Conservation (phyloP, 2,113 vertebrate genomes). For the Campylorhamphus procurvoides region DNA sequence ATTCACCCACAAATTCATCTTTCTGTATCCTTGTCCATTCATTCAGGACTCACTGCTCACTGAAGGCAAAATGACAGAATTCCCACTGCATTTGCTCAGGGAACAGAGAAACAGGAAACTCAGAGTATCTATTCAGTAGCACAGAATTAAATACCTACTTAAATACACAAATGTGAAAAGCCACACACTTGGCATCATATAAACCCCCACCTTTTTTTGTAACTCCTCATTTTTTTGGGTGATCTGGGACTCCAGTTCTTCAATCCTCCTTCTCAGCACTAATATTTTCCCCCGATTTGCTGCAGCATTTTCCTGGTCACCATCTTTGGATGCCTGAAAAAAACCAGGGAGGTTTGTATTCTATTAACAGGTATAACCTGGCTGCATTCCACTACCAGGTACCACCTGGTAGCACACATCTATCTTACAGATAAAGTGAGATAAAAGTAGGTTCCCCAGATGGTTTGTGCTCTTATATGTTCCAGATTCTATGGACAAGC, state of each 20-base stretch:
- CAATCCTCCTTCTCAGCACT: conserved; percentile 84
- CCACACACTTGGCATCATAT: neutral
- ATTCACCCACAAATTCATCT: neutral
- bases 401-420: neutral
- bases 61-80: neutral
- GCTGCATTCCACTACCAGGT: neutral
- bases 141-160: neutral
- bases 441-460: neutral
- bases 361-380: neutral
- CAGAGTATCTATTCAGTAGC: neutral
- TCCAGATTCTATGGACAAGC: neutral
- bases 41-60: neutral
- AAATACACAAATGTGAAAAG: neutral
- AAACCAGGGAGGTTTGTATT: neutral
- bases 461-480: neutral
- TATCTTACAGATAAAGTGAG: neutral
- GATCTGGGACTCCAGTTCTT: conserved; percentile 86
- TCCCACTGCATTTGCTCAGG: neutral
- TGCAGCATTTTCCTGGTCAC: conserved; percentile 78
- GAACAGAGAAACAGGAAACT: neutral
- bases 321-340: conserved; percentile 70
- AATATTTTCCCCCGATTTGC: conserved; percentile 87
- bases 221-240: conserved; percentile 77
- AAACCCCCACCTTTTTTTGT: conserved; percentile 73
- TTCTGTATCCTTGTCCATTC: neutral